These are phyloP conservation scores for Probosciger aterrimus DNA, from an alignment of 2,113 vertebrate genomes.

Conservation along the genomic window DNA sequence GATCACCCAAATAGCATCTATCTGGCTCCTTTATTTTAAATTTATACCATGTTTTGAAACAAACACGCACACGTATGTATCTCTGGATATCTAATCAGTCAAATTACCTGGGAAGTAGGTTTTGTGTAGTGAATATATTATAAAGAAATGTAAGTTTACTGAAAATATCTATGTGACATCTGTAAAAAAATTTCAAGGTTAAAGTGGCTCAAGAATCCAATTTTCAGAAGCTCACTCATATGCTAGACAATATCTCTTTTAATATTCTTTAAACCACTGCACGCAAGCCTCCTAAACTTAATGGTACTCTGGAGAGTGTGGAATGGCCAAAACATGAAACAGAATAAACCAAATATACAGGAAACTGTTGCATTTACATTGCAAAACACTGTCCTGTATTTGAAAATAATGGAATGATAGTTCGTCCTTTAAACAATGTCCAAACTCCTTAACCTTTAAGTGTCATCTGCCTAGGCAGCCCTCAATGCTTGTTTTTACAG, in stretches of 20 bases:
- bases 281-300: conserved; percentile 25
- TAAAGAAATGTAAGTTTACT: background rate
- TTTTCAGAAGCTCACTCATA: background rate
- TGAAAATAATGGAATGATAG: conserved; percentile 8
- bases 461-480: background rate
- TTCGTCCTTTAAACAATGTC: conserved; percentile 10
- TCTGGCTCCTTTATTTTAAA: background rate
- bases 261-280: conserved; percentile 13
- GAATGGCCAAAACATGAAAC: conserved; percentile 48
- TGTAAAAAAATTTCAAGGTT: conserved; percentile 33
- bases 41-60: background rate
- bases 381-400: conserved; percentile 11
- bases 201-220: background rate
- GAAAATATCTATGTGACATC: background rate
- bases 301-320: conserved; percentile 21
- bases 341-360: conserved; percentile 39
- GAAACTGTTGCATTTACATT: conserved; percentile 32
- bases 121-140: conserved; percentile 2
- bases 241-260: background rate
- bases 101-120: background rate
- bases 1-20: background rate
- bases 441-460: conserved; percentile 37
- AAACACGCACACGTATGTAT: background rate
- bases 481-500: conserved; percentile 2
- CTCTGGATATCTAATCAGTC: background rate